phyloP scores from a whole-genome alignment of 2,888 invertebrate genomes.

The Actias luna region DNA sequence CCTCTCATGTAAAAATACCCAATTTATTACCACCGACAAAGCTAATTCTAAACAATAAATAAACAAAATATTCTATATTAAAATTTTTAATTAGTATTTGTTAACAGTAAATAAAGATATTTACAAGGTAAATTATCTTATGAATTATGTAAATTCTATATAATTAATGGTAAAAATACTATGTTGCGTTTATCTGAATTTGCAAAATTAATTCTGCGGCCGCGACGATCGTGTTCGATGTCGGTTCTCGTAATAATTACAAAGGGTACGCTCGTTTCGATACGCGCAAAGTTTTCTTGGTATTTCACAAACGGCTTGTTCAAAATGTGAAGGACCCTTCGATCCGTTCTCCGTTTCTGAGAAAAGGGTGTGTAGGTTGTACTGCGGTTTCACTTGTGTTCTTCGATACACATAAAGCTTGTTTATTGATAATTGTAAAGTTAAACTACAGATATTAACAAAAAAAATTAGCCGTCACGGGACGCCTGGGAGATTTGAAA shows the following conservation, averaged over 20 bases:
- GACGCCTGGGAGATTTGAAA: too few relatives aligned
- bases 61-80: not conserved
- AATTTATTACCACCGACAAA: not conserved
- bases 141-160: conserved; percentile 1
- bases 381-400: not conserved
- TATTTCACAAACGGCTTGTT: conserved; percentile 12
- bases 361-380: conserved; percentile 27
- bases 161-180: conserved; percentile 3
- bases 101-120: not conserved
- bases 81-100: not conserved
- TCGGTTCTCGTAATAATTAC: not conserved
- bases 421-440: too few relatives aligned
- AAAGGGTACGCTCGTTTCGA: not conserved
- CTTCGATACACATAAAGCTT: too few relatives aligned
- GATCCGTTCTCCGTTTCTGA: conserved; percentile 27
- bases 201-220: not conserved
- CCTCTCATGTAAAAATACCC: not conserved
- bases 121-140: not conserved
- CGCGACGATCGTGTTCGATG: not conserved
- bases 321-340: conserved; percentile 36
- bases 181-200: not conserved
- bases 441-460: too few relatives aligned
- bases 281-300: not conserved
- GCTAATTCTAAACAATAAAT: not conserved
- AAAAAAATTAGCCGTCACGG: too few relatives aligned